These are phyloP conservation scores for Zaprionus davidi DNA, from an alignment of 1,140 invertebrate species.

Conservation along the genomic window DNA sequence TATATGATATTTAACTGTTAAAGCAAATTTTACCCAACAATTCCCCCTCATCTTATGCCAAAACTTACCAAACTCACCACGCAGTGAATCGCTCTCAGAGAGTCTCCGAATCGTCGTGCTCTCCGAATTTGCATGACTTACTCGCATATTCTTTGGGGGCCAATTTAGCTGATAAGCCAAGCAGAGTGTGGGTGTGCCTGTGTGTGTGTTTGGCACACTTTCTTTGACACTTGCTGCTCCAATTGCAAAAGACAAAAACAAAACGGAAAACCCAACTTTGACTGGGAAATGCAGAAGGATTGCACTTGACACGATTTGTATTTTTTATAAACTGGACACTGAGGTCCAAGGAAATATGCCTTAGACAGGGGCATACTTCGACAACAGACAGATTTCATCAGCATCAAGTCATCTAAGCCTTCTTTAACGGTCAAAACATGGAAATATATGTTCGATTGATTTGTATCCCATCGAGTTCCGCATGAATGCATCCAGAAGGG, in stretches of 20 bases:
- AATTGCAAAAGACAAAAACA: constrained; percentile 33
- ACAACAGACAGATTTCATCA: neutral
- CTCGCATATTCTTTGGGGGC: neutral
- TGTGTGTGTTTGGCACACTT: constrained; percentile 49
- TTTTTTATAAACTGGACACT: neutral
- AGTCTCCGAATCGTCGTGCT: neutral
- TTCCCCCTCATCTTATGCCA: neutral
- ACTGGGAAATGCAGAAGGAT: constrained; percentile 4
- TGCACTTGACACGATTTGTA: constrained; percentile 14
- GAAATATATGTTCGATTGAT: too few species aligned
- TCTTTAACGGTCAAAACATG: too few species aligned
- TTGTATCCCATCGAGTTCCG: too few species aligned
- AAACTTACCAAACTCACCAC: neutral
- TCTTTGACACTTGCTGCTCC: constrained; percentile 61
- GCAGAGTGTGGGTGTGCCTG: neutral
- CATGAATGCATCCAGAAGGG: too few species aligned
- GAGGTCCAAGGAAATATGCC: neutral
- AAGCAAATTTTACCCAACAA: neutral
- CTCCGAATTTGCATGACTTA: constrained; percentile 1
- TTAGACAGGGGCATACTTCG: neutral
- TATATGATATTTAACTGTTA: neutral
- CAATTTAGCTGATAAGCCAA: constrained; percentile 37
- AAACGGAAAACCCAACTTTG: neutral
- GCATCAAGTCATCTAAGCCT: neutral
- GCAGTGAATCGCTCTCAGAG: neutral